Base-by-base conservation (phyloP, 2,888 invertebrate species). In the Eugnorisma glareosa region DNA sequence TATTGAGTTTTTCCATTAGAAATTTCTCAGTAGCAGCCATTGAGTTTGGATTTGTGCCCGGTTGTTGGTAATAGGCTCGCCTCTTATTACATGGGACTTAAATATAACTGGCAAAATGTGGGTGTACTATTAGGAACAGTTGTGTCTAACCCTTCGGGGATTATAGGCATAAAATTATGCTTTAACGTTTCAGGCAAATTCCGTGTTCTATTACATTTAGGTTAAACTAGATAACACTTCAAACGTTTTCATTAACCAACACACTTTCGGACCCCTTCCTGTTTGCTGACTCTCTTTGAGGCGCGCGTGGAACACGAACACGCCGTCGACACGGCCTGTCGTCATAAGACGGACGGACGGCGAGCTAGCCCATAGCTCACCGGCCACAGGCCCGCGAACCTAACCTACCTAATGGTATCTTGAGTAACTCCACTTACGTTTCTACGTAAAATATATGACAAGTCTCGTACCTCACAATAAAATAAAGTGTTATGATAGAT, bases 401-500 rank as follows among this genome's bases (percentile, higher is more conserved):
- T n/a, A n/a, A n/a, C n/a, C n/a, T n/a, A n/a, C n/a, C n/a, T n/a
- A n/a, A n/a, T n/a, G n/a, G n/a, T n/a, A n/a, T n/a, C n/a, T n/a
- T n/a, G n/a, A n/a, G n/a, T n/a, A n/a, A n/a, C n/a, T n/a, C n/a
- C n/a, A 57, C 57, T 18, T 28, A 28, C 57, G 57, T 57, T 3
- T 18, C 15, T 15, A n/a, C 51, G 3, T 21, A 31, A 31, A 48
- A 67, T 40, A 67, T 40, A 77, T 24, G 21, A 21, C 1, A 24
- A 43, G 28, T 37, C 7, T 10, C 51, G 1, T 35, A 24, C 31
- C 37, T 35, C 21, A 35, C 51, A 63, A 45, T 45, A n/a, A 72
- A 21, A 73, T 45, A 54, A 63, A 71, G 13, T 48, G 24, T 35
- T 57, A 63, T n/a, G 37, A 79, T 79, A 21, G 40, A 78, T 48